Conservation (phyloP, 2,888 invertebrate species). For the Cinara cedri region DNA sequence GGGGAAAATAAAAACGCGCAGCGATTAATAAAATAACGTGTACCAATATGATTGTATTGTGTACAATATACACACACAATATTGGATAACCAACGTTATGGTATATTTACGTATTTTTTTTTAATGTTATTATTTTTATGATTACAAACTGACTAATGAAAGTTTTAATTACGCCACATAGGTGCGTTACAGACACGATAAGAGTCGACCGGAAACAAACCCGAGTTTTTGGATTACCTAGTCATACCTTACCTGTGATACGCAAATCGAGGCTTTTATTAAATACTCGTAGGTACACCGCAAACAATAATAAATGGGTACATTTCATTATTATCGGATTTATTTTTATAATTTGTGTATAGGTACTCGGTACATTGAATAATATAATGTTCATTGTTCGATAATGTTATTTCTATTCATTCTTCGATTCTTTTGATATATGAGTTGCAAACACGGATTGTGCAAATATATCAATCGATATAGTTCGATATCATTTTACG, state of each 20-base stretch:
- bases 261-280: too few relatives aligned
- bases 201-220: slow-evolving; percentile 26
- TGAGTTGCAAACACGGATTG: too few relatives aligned
- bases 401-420: too few relatives aligned
- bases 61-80: not conserved
- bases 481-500: too few relatives aligned
- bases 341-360: too few relatives aligned
- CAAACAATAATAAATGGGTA: too few relatives aligned
- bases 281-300: too few relatives aligned
- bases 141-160: not conserved
- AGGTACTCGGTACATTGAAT: not conserved
- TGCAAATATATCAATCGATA: too few relatives aligned
- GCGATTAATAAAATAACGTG: not conserved
- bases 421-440: too few relatives aligned
- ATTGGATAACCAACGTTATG: slow-evolving; percentile 18
- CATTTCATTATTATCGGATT: too few relatives aligned
- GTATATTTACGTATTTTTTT: too few relatives aligned
- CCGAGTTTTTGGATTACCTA: not conserved
- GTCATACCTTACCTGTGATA: not conserved
- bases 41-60: not conserved
- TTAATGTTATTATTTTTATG: not conserved
- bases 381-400: slow-evolving; percentile 1
- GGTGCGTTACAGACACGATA: not conserved
- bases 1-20: slow-evolving; percentile 53
- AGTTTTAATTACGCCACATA: slow-evolving; percentile 36